Evolutionary conservation across 2,888 invertebrate genomes (phyloP), one percentile per base, ranked within the genome.

Genomic region (Helobdella robusta): DNA sequence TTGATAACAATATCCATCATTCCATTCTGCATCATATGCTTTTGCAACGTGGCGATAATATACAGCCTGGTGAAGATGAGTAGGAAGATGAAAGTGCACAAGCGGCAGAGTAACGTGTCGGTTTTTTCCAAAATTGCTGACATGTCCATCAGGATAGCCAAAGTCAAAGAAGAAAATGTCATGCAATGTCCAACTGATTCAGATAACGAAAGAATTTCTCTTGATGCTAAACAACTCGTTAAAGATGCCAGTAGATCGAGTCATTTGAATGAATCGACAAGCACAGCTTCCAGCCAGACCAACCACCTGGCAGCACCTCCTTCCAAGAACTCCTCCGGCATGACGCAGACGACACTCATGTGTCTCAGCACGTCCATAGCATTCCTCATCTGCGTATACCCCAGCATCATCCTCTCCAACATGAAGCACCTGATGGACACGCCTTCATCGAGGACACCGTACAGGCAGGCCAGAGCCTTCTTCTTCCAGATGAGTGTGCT

Each of bases 301-400:
- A 23, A 23, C 11, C 23, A 6, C 6, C 15, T 36, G n/a, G 15
- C 61, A 15, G 25, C 2, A 18, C 30, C 25, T 1, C 1, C 56
- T 2, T 54, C 54, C 34, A 56, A 36, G 28, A 25, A n/a, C 4
- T 28, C 32, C 30, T 40, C 11, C 11, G 44, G 58, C 2, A 54
- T 67, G 46, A 66, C 65, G 62, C 70, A 70, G 60, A 68, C 69
- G 61, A 69, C 69, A 2, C 34, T 67, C 18, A 70, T 70, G 70
- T 70, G 70, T 36, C 64, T 70, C n/a, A 67, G 66, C 35, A 68
- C 67, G 0, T 70, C 70, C 3, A 61, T 69, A 34, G 65, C 68
- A 18, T 70, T 70, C 34, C 60, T 70, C 28, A 23, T 70, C 48
- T 70, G 68, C 54, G 66, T 70, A 11, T 62, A 68, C 8, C 70